Evolutionary conservation across 2,888 invertebrate species (phyloP).

Genomic region (Galerucella pusilla): DNA sequence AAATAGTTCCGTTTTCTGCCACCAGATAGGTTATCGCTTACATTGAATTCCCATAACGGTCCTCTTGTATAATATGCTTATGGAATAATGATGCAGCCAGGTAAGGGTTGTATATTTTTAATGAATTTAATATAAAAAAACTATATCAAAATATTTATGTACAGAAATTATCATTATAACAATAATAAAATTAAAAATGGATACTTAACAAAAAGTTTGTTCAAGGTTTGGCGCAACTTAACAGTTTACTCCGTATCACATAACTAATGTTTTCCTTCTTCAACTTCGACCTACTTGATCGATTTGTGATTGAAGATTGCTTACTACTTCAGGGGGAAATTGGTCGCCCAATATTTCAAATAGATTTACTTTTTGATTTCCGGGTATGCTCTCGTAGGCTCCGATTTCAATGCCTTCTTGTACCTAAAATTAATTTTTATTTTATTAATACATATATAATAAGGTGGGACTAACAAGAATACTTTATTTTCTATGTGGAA

Average conservation of each 20-base stretch:
- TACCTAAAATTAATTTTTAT: constrained; percentile 63
- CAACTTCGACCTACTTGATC: constrained; percentile 82
- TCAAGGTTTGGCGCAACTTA: background rate
- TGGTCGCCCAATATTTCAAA: constrained; percentile 86
- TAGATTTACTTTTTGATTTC: constrained; percentile 85
- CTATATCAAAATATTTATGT: background rate
- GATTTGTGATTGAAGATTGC: constrained; percentile 86
- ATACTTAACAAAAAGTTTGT: background rate
- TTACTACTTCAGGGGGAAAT: constrained; percentile 88
- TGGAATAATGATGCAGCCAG: no score
- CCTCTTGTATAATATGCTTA: no score
- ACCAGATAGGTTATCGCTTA: no score
- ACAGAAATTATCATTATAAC: background rate
- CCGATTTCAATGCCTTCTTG: constrained; percentile 89
- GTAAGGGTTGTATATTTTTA: background rate
- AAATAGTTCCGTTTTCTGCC: no score
- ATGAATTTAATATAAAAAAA: background rate
- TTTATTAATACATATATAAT: background rate
- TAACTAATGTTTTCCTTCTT: constrained; percentile 39
- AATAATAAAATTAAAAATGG: background rate
- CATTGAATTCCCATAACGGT: no score
- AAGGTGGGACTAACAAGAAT: background rate
- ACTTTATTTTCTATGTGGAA: no score
- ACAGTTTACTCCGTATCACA: constrained; percentile 24
- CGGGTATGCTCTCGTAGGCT: constrained; percentile 88